Conservation (phyloP, 2,888 invertebrate species). For the Rhaphigaster nebulosa region DNA sequence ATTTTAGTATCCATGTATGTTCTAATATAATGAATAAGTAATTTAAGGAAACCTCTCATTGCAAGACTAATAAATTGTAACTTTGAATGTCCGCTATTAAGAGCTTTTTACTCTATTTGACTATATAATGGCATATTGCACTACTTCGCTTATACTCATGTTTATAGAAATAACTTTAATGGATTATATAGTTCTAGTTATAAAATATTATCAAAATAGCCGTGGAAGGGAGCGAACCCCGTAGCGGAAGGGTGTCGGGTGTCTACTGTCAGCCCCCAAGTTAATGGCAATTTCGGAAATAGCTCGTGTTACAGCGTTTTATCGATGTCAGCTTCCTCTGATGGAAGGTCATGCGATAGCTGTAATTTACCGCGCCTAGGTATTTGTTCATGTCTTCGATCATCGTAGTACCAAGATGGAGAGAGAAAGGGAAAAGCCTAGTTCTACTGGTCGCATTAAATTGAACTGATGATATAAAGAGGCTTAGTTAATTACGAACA, state of each 20-base stretch:
- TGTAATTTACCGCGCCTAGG: not conserved
- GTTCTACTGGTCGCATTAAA: not conserved
- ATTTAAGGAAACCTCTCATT: no score
- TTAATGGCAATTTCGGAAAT: conserved; percentile 12
- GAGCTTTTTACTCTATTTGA: no score
- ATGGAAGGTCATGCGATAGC: not conserved
- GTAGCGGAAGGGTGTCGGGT: not conserved
- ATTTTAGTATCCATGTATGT: no score
- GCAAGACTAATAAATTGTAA: no score
- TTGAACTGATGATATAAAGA: not conserved
- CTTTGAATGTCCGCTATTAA: no score
- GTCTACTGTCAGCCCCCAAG: not conserved
- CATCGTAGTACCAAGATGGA: not conserved
- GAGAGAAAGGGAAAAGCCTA: not conserved
- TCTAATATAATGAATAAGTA: no score
- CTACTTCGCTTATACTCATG: no score
- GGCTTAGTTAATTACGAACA: not conserved
- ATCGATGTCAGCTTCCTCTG: not conserved
- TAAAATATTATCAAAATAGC: not conserved
- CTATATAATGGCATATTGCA: no score
- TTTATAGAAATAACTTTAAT: no score
- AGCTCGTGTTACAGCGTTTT: not conserved
- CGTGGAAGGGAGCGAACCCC: not conserved
- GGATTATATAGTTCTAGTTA: not conserved
- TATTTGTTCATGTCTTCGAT: not conserved